These are phyloP conservation scores for Eurypyga helias DNA, from an alignment of 2,113 vertebrate species.

Conservation along the genomic window DNA sequence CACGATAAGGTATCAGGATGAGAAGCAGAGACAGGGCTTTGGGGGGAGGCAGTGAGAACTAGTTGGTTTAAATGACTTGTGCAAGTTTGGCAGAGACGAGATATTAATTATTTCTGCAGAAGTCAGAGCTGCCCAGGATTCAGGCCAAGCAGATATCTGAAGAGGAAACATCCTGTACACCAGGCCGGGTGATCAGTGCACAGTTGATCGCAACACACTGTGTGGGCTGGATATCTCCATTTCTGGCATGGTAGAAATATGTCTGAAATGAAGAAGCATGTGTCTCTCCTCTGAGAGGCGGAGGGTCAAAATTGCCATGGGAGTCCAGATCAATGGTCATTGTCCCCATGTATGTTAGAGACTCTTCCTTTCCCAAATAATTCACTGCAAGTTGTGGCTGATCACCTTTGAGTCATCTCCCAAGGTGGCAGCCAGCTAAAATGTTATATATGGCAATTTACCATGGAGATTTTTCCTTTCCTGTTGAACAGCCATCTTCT, in stretches of 20 bases:
- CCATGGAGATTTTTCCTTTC: neutral
- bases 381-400: neutral
- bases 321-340: neutral
- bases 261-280: neutral
- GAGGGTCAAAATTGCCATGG: neutral
- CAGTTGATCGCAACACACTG: neutral
- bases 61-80: slow-evolving; percentile 50
- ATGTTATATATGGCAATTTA: neutral
- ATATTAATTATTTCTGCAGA: slow-evolving; percentile 63
- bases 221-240: slow-evolving; percentile 27
- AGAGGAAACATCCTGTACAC: slow-evolving; percentile 58
- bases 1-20: slow-evolving; percentile 45
- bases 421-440: neutral
- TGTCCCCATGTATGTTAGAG: neutral
- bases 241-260: neutral
- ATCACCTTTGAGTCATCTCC: neutral
- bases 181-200: neutral
- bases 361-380: neutral
- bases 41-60: slow-evolving; percentile 13
- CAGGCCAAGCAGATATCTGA: slow-evolving; percentile 31
- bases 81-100: slow-evolving; percentile 11
- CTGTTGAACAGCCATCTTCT: neutral
- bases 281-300: neutral
- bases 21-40: neutral
- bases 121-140: neutral